Evolutionary conservation across 2,888 invertebrate species (phyloP).

Genomic region (Digitonthophagus gazella): DNA sequence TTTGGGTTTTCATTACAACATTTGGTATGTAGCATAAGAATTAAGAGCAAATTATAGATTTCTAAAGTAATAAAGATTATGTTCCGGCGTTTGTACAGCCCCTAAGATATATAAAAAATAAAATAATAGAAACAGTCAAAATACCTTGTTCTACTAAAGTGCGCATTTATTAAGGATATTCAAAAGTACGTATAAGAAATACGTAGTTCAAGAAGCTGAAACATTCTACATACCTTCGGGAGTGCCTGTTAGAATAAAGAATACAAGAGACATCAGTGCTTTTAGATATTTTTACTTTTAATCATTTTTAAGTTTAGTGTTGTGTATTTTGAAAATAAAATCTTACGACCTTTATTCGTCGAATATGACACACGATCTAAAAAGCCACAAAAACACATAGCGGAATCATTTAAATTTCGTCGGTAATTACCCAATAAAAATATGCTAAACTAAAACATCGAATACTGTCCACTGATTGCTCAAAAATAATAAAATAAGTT

Average conservation of each 20-base stretch:
- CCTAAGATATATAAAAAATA: no score
- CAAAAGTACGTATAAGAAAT: conserved; percentile 18
- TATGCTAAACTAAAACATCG: not conserved
- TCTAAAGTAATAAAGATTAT: no score
- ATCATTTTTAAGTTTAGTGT: conserved; percentile 24
- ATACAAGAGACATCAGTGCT: conserved; percentile 38
- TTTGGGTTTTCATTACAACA: no score
- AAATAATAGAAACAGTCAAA: conserved; percentile 13
- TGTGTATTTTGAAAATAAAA: conserved; percentile 8
- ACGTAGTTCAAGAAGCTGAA: conserved; percentile 20
- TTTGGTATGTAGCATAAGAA: no score
- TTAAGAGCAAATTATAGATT: no score
- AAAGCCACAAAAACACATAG: not conserved
- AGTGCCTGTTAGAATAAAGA: conserved; percentile 50
- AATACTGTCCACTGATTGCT: not conserved
- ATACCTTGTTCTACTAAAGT: conserved; percentile 30
- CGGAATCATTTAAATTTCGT: not conserved
- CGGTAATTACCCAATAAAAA: no score
- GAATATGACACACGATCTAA: not conserved
- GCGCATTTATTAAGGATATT: conserved; percentile 26
- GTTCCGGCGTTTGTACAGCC: no score
- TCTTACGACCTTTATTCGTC: not conserved
- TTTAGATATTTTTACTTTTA: conserved; percentile 27
- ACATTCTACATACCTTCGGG: conserved; percentile 51
- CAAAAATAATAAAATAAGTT: not conserved